Base-by-base conservation (phyloP, 2,113 vertebrate genomes). In the Gallinago jamesoni region DNA sequence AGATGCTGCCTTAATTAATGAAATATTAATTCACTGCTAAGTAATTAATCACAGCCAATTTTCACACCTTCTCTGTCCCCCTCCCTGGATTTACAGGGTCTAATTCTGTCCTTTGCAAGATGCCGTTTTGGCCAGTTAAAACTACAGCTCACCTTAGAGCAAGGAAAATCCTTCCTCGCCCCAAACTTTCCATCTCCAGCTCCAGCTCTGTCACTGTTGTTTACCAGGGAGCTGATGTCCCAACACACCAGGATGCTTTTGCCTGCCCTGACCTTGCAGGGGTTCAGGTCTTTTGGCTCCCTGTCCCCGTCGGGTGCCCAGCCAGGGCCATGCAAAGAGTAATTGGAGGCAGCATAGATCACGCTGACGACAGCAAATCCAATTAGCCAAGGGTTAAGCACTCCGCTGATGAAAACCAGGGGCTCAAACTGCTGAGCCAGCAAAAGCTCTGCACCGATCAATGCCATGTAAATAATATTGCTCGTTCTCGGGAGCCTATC, bases 351-450 rank as follows among this genome's bases (percentile, higher is more conserved):
- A 78, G 50, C 94, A 94, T 6, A 57, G 89, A 86, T 94, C 66
- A 77, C 79, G 27, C 77, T 47, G 57, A 89, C 2, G 56, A 88
- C 1, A 7, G 86, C 69, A 94, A 96, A 97, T 92, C 87, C 94
- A 96, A 96, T 97, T 96, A 95, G 63, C 52, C n/a, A 10, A n/a
- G 94, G 87, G 89, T 47, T 95, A 95, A 97, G 77, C 94, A 93
- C 89, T 95, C 80, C 0, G 7, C 87, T 88, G 85, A 92, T 94
- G 95, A 94, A 95, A 90, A 43, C 35, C 82, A 14, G 45, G 56
- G 89, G 30, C 23, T n/a, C 56, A 21, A 91, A 91, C 4, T 64
- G 95, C 94, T 95, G 95, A 97, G 94, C 59, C 91, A 96, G 96
- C 94, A 75, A 74, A 88, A 39, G 68, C 70, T 70, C 76, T 23